A percentile compares a stretch with the other conserved stretches of the same genome.
These are phyloP conservation scores for Meloidogyne hapla DNA, from an alignment of 1,140 invertebrate species.

Conservation along the genomic window DNA sequence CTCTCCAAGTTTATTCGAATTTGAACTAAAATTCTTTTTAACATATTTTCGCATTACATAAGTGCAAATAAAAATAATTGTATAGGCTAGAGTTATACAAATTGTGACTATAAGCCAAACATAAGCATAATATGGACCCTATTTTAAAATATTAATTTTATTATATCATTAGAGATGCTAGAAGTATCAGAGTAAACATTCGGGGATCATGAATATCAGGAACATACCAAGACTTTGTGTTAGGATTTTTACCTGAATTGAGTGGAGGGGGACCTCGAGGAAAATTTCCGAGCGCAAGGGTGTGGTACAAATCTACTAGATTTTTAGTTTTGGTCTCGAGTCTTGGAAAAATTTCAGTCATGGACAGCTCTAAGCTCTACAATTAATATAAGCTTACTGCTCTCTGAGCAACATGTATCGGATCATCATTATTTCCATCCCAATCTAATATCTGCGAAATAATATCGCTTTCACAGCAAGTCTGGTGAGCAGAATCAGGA, in stretches of 20 bases:
- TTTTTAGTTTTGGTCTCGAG: no score
- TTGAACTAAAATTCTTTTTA: background rate
- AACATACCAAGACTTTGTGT: no score
- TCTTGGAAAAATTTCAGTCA: no score
- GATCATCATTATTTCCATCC: background rate
- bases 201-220: no score
- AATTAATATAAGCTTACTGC: background rate
- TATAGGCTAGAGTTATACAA: background rate
- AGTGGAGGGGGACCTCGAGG: no score
- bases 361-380: no score
- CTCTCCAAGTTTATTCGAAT: background rate
- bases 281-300: no score
- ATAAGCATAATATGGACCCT: background rate
- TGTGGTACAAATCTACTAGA: no score
- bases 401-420: background rate
- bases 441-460: background rate
- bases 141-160: no score
- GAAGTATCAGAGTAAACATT: no score
- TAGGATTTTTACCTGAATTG: no score
- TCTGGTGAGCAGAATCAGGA: background rate
- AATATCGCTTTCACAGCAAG: background rate
- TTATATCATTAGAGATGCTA: no score
- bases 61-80: background rate
- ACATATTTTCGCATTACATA: background rate
- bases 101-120: background rate